A percentile compares a stretch with the other conserved stretches of the same genome.
Conservation (phyloP, 64 coral and sea anemone genomes). For the Dendronephthya gigantea region DNA sequence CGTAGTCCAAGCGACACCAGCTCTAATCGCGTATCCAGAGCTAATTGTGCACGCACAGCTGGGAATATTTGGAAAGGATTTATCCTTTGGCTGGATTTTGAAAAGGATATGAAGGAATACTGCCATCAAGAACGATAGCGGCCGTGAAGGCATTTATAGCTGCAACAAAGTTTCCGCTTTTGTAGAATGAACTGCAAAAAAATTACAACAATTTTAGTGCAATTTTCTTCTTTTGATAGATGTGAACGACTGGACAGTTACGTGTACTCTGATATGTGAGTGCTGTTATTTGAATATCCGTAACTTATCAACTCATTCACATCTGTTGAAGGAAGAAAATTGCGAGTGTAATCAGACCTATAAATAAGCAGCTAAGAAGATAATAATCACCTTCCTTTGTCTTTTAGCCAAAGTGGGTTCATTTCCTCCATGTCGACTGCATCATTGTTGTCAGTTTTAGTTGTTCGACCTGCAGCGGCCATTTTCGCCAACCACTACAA, state of each 20-base stretch:
- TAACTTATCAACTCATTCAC: too few relatives aligned
- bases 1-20: too few relatives aligned
- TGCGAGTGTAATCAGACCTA: too few relatives aligned
- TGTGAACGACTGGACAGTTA: too few relatives aligned
- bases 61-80: not conserved
- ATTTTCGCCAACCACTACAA: constrained; percentile 83
- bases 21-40: too few relatives aligned
- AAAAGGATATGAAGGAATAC: constrained; percentile 95
- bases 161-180: constrained; percentile 72
- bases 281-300: too few relatives aligned
- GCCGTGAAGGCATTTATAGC: constrained; percentile 97
- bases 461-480: constrained; percentile 49
- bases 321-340: too few relatives aligned
- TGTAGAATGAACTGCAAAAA: constrained; percentile 67
- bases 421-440: constrained; percentile 94
- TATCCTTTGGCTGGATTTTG: not conserved
- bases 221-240: too few relatives aligned
- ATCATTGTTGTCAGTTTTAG: constrained; percentile 64
- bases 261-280: too few relatives aligned
- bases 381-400: constrained; percentile 79
- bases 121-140: constrained; percentile 70
- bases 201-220: constrained; percentile 4
- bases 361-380: not conserved
- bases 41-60: too few relatives aligned
- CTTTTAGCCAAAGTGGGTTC: constrained; percentile 98